Base-by-base conservation (phyloP, 2,797 vertebrate species). In the Telmatherina bonti region DNA sequence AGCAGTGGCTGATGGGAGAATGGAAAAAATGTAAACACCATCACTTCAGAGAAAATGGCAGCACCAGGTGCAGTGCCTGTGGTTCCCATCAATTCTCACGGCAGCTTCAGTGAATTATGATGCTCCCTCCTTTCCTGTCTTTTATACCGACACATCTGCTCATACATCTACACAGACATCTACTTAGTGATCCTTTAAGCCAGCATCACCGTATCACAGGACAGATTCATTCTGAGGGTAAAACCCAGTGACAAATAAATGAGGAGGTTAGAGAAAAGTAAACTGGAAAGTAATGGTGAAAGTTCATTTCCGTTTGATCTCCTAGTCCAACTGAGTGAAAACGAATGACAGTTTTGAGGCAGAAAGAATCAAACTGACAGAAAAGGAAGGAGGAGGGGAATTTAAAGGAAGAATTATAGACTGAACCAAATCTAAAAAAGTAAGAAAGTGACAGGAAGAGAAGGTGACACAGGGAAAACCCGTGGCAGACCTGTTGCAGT, bases 71-170 rank as follows among this genome's bases (percentile, higher is more conserved):
- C 62, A 74, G 58, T 72, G 67, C 61, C 52, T 68, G 18, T 56
- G 62, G 65, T 72, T 77, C 43, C 20, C 62, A 79, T 75, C 70
- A 83, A 58, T 76, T 71, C 64, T 72, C 63, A 63, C 38, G 71
- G 74, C 80, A 74, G 66, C 33, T 47, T 82, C 55, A 80, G 49
- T 80, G 55, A 81, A 66, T 78, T 69, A 77, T 69, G 62, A 70
- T 54, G 69, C 60, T 30, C 11, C 33, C 43, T 54, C 38, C 9
- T 22, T 61, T 16, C 69, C 62, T 15, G 26, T 78, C 60, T 62
- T 72, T 49, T 60, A 70, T 33, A 51, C 36, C 68, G 29, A 69
- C 67, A 62, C 38, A 41, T 22, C 7, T 47, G 27, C 35, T 35
- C 31, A 41, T 35, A 62, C 15, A 71, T 45, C 54, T 69, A 60